phyloP scores from a whole-genome alignment of 2,113 vertebrate genomes.

The Myanophis thanlyinensis region DNA sequence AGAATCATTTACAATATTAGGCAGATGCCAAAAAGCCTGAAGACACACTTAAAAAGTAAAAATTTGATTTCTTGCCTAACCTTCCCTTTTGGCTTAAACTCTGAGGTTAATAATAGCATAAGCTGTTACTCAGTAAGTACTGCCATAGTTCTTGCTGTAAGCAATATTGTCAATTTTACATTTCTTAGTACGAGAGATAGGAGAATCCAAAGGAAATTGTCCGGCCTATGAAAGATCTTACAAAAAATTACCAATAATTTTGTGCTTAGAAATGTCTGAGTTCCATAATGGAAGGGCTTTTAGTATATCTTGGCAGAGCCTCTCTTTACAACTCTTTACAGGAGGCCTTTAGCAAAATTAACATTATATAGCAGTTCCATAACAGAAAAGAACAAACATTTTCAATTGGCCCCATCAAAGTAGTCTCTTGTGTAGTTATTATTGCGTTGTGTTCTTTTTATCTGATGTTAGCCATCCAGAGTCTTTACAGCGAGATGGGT shows the following conservation, averaged over 20 bases:
- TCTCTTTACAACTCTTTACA: not conserved
- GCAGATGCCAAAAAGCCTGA: not conserved
- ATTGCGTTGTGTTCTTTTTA: not conserved
- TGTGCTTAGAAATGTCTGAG: not conserved
- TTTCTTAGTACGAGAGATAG: not conserved
- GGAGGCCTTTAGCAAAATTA: not conserved
- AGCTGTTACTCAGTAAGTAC: not conserved
- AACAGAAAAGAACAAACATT: not conserved
- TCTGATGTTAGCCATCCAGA: not conserved
- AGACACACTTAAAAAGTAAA: not conserved
- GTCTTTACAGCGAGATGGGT: not conserved
- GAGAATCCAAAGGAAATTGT: not conserved
- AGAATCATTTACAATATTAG: not conserved
- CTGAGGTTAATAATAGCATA: not conserved
- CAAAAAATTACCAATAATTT: not conserved
- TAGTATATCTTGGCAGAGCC: not conserved
- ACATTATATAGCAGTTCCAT: not conserved
- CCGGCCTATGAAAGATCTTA: not conserved
- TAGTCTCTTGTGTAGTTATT: not conserved
- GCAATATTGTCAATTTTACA: not conserved
- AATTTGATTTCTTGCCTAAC: not conserved
- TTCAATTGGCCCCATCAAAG: not conserved
- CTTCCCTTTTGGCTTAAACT: not conserved
- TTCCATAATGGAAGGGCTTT: not conserved
- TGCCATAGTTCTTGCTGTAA: not conserved